A percentile compares a stretch with the other conserved stretches of the same genome.
These are phyloP conservation scores for Lagocephalus sceleratus DNA, from an alignment of 2,797 vertebrate genomes.

Conservation along the genomic window DNA sequence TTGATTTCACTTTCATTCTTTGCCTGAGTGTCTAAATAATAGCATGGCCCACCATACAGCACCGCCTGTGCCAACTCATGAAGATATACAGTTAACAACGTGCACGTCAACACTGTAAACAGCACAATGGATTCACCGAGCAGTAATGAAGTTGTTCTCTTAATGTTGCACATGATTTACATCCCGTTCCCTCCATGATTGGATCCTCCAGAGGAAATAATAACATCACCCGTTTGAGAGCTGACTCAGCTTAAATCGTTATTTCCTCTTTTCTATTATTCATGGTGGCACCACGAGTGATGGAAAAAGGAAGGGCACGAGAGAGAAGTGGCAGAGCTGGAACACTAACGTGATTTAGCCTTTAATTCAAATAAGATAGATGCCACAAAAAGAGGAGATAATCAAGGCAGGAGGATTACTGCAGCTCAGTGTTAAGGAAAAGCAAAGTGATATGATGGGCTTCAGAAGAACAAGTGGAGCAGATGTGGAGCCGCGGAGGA, in stretches of 20 bases:
- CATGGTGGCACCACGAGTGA: conserved; percentile 38
- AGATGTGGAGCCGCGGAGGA: conserved; percentile 38
- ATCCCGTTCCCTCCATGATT: conserved; percentile 10
- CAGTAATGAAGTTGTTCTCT: not conserved
- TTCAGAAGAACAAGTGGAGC: conserved; percentile 43
- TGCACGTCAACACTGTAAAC: no score
- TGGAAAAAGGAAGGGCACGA: conserved; percentile 23
- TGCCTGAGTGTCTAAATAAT: no score
- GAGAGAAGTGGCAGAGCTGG: conserved; percentile 9
- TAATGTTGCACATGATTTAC: conserved; percentile 6
- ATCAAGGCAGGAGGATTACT: conserved; percentile 33
- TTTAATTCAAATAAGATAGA: conserved; percentile 55
- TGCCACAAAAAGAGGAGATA: conserved; percentile 41
- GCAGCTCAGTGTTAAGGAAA: conserved; percentile 22
- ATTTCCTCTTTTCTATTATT: conserved; percentile 47
- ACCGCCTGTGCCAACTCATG: no score
- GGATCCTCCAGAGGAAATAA: conserved; percentile 33
- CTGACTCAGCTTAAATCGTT: conserved; percentile 52
- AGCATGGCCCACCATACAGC: no score
- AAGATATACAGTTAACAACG: no score
- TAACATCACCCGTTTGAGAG: conserved; percentile 27
- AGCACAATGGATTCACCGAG: not conserved
- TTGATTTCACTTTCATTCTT: no score
- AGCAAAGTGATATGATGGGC: conserved; percentile 28
- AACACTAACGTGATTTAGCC: conserved; percentile 48